Evolutionary conservation across 2,888 invertebrate genomes (phyloP).

Genomic region (Heteromyza rotundicornis): DNA sequence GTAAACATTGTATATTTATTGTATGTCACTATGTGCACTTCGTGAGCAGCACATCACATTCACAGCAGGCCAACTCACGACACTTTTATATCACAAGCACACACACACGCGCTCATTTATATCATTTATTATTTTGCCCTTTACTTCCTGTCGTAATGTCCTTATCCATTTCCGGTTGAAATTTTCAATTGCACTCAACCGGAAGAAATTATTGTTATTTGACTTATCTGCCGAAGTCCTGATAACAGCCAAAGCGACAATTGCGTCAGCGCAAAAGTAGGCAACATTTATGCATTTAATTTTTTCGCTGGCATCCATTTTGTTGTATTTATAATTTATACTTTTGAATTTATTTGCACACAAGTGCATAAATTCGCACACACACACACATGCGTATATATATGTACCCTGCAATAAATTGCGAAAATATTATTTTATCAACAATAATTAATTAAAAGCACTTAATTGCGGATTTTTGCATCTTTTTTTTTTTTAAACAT

Average conservation of each 20-base stretch:
- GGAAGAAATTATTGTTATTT: constrained; percentile 54
- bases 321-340: constrained; percentile 9
- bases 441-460: constrained; percentile 54
- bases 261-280: constrained; percentile 45
- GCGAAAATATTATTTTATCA: constrained; percentile 54
- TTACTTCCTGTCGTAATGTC: constrained; percentile 48
- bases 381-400: constrained; percentile 11
- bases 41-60: too few relatives aligned
- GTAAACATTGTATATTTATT: too few relatives aligned
- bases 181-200: constrained; percentile 43
- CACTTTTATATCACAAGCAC: too few relatives aligned
- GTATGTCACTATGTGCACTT: too few relatives aligned
- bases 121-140: constrained; percentile 32
- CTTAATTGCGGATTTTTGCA: constrained; percentile 43
- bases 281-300: constrained; percentile 18
- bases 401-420: constrained; percentile 44
- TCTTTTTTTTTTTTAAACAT: neutral
- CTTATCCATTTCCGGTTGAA: constrained; percentile 48
- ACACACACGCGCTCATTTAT: neutral
- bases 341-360: constrained; percentile 45
- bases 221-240: constrained; percentile 45
- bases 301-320: neutral
- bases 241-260: constrained; percentile 31
- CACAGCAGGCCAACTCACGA: too few relatives aligned
- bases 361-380: constrained; percentile 45